Conservation (phyloP, 1,140 invertebrate species). For the Adelges cooleyi region DNA sequence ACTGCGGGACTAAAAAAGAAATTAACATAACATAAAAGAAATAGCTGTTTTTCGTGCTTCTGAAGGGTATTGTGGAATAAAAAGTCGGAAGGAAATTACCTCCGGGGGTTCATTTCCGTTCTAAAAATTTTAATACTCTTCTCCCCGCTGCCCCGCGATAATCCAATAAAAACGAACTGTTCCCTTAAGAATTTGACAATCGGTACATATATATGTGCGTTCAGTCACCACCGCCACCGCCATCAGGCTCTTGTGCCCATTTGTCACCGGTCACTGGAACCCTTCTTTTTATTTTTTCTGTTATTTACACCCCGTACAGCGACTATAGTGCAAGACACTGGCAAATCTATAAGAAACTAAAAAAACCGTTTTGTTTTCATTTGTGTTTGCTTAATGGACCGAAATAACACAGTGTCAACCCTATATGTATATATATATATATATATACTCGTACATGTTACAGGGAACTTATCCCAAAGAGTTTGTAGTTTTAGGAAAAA, state of each 20-base stretch:
- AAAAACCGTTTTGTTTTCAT: constrained; percentile 3
- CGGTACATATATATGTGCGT: not conserved
- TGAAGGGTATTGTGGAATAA: constrained; percentile 20
- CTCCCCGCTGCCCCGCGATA: constrained; percentile 1
- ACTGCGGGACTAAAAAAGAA: constrained; percentile 23
- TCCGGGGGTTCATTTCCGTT: constrained; percentile 27
- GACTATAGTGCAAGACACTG: not conserved
- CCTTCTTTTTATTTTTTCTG: constrained; percentile 21
- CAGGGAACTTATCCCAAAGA: too few relatives aligned
- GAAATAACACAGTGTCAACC: not conserved
- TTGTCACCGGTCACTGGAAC: constrained; percentile 28
- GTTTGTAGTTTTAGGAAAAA: too few relatives aligned
- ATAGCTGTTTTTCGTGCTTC: constrained; percentile 22
- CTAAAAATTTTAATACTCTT: constrained; percentile 27
- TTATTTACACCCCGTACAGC: not conserved
- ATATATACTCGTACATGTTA: too few relatives aligned
- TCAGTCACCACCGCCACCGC: not conserved
- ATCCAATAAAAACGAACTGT: constrained; percentile 29
- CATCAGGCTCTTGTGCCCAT: constrained; percentile 14
- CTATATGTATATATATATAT: too few relatives aligned
- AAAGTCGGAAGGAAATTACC: constrained; percentile 29
- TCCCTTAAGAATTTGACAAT: constrained; percentile 28
- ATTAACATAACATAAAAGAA: constrained; percentile 29
- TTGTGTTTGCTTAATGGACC: constrained; percentile 19
- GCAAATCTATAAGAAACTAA: not conserved